Conservation (phyloP, 1,140 invertebrate species). For the Meloidogyne floridensis region DNA sequence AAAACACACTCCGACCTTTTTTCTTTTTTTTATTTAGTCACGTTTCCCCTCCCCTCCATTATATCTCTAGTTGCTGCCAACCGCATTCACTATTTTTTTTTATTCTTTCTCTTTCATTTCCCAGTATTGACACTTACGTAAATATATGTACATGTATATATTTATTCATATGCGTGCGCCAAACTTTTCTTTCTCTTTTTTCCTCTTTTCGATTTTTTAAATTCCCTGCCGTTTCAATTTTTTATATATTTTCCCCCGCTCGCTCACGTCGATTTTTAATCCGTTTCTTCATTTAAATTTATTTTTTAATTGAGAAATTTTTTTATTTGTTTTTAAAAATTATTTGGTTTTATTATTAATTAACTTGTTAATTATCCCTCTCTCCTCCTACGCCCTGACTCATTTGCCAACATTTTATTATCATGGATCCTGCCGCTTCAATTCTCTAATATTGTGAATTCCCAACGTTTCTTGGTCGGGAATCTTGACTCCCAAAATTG, state of each 20-base stretch:
- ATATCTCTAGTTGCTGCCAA: not conserved
- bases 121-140: slow-evolving; percentile 3
- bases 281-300: not conserved
- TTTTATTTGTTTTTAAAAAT: too few species aligned
- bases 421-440: too few species aligned
- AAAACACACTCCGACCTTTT: too few species aligned
- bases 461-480: too few species aligned
- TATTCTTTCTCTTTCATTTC: not conserved
- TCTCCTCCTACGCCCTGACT: too few species aligned
- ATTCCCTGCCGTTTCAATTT: slow-evolving; percentile 1
- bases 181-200: not conserved
- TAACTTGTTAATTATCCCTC: too few species aligned
- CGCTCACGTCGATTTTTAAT: not conserved
- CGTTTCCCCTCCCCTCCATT: not conserved
- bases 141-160: not conserved
- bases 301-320: not conserved
- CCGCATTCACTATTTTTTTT: not conserved
- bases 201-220: slow-evolving; percentile 4
- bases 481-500: too few species aligned
- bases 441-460: too few species aligned
- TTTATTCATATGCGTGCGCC: not conserved
- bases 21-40: not conserved
- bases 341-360: too few species aligned
- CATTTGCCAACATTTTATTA: too few species aligned
- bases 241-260: not conserved